phyloP scores from a whole-genome alignment of 2,888 invertebrate genomes.

The Drosophila limbata region DNA sequence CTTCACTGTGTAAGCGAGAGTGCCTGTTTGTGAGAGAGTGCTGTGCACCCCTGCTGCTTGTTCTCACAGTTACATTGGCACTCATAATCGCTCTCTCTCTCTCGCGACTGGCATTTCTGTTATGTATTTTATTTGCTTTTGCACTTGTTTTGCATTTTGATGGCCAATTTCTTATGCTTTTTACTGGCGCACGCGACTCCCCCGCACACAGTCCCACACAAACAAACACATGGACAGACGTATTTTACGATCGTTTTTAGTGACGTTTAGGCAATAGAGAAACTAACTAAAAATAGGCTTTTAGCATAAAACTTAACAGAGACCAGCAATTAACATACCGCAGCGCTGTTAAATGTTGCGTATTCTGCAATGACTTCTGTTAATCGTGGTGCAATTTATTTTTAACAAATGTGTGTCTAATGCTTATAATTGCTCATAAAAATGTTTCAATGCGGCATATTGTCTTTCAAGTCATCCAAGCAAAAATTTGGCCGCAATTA shows the following conservation, averaged over 20 bases:
- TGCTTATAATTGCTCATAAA: conserved; percentile 60
- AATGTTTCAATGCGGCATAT: conserved; percentile 61
- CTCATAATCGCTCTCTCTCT: conserved; percentile 21
- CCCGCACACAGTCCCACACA: conserved; percentile 31
- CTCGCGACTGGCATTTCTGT: conserved; percentile 40
- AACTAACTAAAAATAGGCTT: conserved; percentile 55
- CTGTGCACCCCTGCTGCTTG: conserved; percentile 30
- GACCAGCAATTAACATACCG: conserved; percentile 21
- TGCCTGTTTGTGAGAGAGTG: conserved; percentile 30
- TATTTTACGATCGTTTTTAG: conserved; percentile 49
- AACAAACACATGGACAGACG: conserved; percentile 5
- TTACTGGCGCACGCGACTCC: conserved; percentile 46
- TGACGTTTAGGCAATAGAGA: conserved; percentile 60
- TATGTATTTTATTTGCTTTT: conserved; percentile 61
- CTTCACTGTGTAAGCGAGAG: conserved; percentile 35
- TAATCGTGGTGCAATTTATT: conserved; percentile 20
- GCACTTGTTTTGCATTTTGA: conserved; percentile 63
- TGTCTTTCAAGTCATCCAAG: conserved; percentile 63
- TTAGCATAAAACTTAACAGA: conserved; percentile 56
- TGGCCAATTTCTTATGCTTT: conserved; percentile 66
- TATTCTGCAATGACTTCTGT: conserved; percentile 5
- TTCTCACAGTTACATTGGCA: conserved; percentile 12
- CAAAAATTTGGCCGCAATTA: conserved; percentile 70
- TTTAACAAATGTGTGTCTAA: conserved; percentile 23
- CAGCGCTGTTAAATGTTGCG: conserved; percentile 23